Evolutionary conservation across 2,888 invertebrate genomes (phyloP), one percentile per base, ranked within the genome.

Genomic region (Dolichopus griseipennis): DNA sequence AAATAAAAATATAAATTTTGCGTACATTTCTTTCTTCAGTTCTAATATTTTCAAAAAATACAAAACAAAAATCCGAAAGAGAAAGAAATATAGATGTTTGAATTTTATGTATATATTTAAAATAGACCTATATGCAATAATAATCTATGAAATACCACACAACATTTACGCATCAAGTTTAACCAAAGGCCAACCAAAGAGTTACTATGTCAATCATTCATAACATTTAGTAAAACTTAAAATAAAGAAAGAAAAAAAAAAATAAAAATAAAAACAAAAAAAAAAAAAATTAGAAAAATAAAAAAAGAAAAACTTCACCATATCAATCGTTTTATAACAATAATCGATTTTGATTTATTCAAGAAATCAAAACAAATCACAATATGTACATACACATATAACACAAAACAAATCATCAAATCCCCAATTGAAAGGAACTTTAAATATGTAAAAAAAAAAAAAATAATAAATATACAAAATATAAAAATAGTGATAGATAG

Each of bases 291-390:
- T 18, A n/a, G 1, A 52, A 52, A 7, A 3, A 2, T 12, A 5
- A 37, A 37, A 10, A 37, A 1, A 37, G 18, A n/a, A 52, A 12
- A 18, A 18, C 52, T 18, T 18, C 52, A 52, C 18, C 9, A 18
- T 18, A 52, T 52, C 52, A 52, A 52, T 52, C 52, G 52, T 18
- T 52, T 52, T 52, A n/a, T 18, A 52, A 52, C 52, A 52, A 52
- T 52, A 52, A 52, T 52, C 52, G 52, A 52, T 52, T 52, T 52
- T 52, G 52, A 52, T 52, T 52, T 52, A 52, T 52, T 52, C 52
- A 52, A n/a, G n/a, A 52, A 52, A 18, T n/a, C 15, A 52, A 52
- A 52, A 52, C 52, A 52, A 52, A 52, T 52, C 52, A 52, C 15
- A 52, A 52, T 2, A 52, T 52, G 6, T 18, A 37, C 37, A 37